Evolutionary conservation across 2,888 invertebrate genomes (phyloP).

Genomic region (Pimpla rufipes): DNA sequence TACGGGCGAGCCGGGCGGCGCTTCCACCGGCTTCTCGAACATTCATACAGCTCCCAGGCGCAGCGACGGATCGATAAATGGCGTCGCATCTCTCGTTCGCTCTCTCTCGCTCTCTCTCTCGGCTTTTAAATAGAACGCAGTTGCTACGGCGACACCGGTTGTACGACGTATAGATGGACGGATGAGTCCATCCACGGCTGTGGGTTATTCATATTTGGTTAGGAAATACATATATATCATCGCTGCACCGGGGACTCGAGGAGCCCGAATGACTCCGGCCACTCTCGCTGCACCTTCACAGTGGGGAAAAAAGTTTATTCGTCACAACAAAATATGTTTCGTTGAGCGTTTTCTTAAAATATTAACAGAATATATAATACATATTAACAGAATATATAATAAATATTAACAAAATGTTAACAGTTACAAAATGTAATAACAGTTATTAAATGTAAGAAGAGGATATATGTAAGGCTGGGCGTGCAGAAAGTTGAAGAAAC

Average conservation of each 20-base stretch:
- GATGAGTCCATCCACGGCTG: slow-evolving; percentile 13
- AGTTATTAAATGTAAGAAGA: no score
- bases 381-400: no score
- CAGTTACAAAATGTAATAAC: no score
- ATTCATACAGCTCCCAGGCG: slow-evolving; percentile 61
- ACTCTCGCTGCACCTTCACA: no score
- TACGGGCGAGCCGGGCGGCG: neutral
- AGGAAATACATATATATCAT: neutral
- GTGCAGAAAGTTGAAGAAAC: no score
- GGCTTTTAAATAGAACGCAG: slow-evolving; percentile 66
- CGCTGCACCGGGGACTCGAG: neutral
- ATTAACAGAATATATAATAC: no score
- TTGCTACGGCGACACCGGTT: slow-evolving; percentile 59
- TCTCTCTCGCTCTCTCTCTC: no score
- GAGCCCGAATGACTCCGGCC: neutral
- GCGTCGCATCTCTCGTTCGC: slow-evolving; percentile 71
- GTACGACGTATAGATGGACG: slow-evolving; percentile 9
- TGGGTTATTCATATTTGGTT: slow-evolving; percentile 11
- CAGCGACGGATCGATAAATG: slow-evolving; percentile 69
- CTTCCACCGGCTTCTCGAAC: slow-evolving; percentile 65
- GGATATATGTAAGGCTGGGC: no score
- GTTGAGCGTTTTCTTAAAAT: no score
- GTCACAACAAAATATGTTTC: no score
- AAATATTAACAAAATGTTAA: no score
- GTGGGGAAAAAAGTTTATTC: no score